A percentile compares a stretch with the other conserved stretches of the same genome.
phyloP scores from a whole-genome alignment of 1,140 invertebrate species.

The Amphibalanus amphitrite region DNA sequence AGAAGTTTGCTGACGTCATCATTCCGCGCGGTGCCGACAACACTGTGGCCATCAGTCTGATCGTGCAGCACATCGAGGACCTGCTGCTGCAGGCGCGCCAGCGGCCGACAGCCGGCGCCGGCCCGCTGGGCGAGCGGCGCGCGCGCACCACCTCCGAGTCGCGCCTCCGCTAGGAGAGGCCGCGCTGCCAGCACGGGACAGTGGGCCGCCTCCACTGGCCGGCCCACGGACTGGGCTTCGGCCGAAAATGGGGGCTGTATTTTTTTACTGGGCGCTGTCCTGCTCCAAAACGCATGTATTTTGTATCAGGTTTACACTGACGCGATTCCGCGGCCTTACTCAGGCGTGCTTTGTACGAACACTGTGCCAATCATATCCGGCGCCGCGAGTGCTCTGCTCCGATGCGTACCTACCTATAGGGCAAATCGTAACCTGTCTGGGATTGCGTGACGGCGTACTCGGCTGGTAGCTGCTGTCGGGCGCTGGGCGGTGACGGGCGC shows the following conservation, averaged over 20 bases:
- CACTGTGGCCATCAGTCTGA: constrained; percentile 28
- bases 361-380: no score
- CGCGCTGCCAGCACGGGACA: neutral
- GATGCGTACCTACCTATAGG: no score
- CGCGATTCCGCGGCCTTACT: no score
- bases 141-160: neutral
- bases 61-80: constrained; percentile 21
- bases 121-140: neutral
- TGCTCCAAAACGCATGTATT: no score
- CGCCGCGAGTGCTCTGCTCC: no score
- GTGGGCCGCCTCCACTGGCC: no score
- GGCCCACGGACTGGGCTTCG: neutral
- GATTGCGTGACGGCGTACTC: no score
- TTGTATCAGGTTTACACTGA: no score
- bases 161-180: neutral
- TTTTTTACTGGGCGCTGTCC: neutral
- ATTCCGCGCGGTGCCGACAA: constrained; percentile 95
- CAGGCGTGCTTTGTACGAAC: no score
- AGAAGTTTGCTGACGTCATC: constrained; percentile 99
- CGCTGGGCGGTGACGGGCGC: no score
- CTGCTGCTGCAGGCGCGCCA: neutral
- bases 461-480: no score
- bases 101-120: neutral
- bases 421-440: no score
- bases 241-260: neutral